Percentiles rank a stretch among this genome's conserved stretches.
Evolutionary conservation across 2,797 vertebrate genomes (phyloP).

Genomic region (Chaetophractus vellerosus): DNA sequence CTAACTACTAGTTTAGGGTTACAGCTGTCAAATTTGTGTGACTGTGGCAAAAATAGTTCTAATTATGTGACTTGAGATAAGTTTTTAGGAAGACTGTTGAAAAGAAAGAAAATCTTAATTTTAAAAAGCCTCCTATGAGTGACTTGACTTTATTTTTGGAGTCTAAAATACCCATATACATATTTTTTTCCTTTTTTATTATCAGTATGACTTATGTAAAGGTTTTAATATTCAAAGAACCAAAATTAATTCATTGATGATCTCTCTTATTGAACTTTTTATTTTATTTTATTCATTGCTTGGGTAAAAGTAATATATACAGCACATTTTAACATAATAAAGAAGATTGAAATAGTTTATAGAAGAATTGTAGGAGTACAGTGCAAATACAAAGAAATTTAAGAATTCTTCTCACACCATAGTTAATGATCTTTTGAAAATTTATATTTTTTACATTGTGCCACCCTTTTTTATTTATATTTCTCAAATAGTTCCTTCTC

Average conservation of each 20-base stretch:
- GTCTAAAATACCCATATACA: conserved; percentile 24
- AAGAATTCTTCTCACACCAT: neutral
- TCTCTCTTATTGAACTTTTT: conserved; percentile 15
- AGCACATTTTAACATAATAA: conserved; percentile 3
- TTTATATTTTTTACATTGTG: conserved; percentile 3
- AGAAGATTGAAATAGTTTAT: neutral
- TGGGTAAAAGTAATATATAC: conserved; percentile 7
- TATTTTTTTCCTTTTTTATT: neutral
- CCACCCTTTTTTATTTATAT: neutral
- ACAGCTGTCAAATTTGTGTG: conserved; percentile 32
- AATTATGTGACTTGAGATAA: conserved; percentile 31
- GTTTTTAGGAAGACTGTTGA: conserved; percentile 45
- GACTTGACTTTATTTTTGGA: conserved; percentile 39
- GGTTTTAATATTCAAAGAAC: conserved; percentile 43
- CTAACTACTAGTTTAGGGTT: conserved; percentile 23
- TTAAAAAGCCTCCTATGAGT: neutral
- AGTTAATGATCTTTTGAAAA: neutral
- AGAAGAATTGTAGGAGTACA: neutral
- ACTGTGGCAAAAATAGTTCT: conserved; percentile 53
- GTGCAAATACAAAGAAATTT: neutral
- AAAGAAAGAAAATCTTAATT: conserved; percentile 37
- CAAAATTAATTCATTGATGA: neutral
- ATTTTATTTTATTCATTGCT: neutral
- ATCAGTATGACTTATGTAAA: neutral
- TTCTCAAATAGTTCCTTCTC: conserved; percentile 64